phyloP scores from a whole-genome alignment of 2,888 invertebrate genomes.

The Macaria notata region DNA sequence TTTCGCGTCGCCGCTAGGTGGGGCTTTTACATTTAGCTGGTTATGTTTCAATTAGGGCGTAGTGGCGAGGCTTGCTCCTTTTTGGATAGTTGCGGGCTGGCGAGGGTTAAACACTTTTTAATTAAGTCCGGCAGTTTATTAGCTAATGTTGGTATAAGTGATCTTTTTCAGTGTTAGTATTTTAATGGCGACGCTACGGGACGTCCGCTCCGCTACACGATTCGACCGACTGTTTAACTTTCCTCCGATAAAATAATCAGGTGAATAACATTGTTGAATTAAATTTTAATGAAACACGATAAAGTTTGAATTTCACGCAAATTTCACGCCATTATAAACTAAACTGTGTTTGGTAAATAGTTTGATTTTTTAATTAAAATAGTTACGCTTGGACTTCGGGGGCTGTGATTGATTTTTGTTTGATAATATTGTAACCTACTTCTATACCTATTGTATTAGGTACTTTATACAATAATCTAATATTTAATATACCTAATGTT shows the following conservation, averaged over 20 bases:
- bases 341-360: slow-evolving; percentile 78
- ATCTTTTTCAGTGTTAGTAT: slow-evolving; percentile 8
- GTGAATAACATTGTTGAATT: slow-evolving; percentile 50
- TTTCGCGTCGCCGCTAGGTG: slow-evolving; percentile 44
- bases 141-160: slow-evolving; percentile 71
- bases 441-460: too few relatives aligned
- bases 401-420: slow-evolving; percentile 65
- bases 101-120: slow-evolving; percentile 67
- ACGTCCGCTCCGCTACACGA: neutral
- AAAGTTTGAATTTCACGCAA: slow-evolving; percentile 76
- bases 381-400: slow-evolving; percentile 48
- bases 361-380: slow-evolving; percentile 78
- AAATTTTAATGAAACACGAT: slow-evolving; percentile 70
- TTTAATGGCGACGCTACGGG: neutral
- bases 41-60: slow-evolving; percentile 73
- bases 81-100: slow-evolving; percentile 50
- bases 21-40: slow-evolving; percentile 64
- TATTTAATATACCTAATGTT: too few relatives aligned
- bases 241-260: slow-evolving; percentile 60
- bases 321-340: slow-evolving; percentile 75
- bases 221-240: slow-evolving; percentile 43
- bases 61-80: slow-evolving; percentile 64
- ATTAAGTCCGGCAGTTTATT: slow-evolving; percentile 83
- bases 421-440: slow-evolving; percentile 4
- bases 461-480: too few relatives aligned